Conservation (phyloP, 1,140 invertebrate genomes). For the Drosophila pectinifera region DNA sequence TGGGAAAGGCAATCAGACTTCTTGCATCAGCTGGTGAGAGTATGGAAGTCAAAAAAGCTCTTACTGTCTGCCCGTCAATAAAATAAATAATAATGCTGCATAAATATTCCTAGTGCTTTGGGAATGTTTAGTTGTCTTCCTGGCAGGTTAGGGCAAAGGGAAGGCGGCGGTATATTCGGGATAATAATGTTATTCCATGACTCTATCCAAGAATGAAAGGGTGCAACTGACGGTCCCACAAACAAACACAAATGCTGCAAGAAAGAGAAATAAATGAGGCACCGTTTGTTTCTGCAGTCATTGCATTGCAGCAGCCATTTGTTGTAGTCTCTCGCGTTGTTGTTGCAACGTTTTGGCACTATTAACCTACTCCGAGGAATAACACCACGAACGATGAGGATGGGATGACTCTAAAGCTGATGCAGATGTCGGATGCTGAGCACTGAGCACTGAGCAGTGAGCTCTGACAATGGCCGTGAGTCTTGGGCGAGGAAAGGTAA, state of each 20-base stretch:
- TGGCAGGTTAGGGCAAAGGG: not conserved
- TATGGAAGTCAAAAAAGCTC: constrained; percentile 46
- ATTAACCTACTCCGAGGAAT: constrained; percentile 73
- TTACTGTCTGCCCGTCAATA: constrained; percentile 64
- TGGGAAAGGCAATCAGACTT: constrained; percentile 18
- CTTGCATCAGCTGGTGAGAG: constrained; percentile 37
- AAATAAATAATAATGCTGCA: constrained; percentile 82
- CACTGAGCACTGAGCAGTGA: constrained; percentile 10
- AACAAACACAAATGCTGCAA: constrained; percentile 42
- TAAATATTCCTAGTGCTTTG: constrained; percentile 71
- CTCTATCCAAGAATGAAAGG: constrained; percentile 71
- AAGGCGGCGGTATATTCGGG: constrained; percentile 21
- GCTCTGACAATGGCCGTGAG: constrained; percentile 48
- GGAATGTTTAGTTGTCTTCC: constrained; percentile 19
- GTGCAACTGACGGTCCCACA: constrained; percentile 62
- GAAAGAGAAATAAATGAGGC: constrained; percentile 75
- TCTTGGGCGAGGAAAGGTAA: constrained; percentile 45
- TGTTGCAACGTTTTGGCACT: constrained; percentile 78
- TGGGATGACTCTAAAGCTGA: constrained; percentile 65
- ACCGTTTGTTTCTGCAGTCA: constrained; percentile 70
- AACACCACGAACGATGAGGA: constrained; percentile 75
- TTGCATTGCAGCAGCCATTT: constrained; percentile 63
- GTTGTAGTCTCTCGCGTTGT: constrained; percentile 29
- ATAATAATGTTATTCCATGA: constrained; percentile 80
- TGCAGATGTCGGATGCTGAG: constrained; percentile 38